Conservation (phyloP, 1,140 invertebrate species). For the Pinna nobilis region DNA sequence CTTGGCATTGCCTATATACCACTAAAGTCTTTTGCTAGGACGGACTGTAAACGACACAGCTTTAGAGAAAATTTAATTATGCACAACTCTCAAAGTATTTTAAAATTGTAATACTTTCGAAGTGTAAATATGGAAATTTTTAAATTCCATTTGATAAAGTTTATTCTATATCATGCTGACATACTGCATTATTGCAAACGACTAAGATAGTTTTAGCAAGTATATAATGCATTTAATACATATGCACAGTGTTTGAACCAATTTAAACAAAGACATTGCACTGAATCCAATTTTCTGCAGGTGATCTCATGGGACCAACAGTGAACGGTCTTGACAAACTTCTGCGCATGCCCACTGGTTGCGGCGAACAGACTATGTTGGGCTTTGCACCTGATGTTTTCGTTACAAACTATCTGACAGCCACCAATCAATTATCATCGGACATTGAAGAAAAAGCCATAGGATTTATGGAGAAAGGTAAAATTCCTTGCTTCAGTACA, state of each 20-base stretch:
- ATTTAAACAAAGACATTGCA: no score
- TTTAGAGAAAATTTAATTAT: neutral
- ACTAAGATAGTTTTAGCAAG: no score
- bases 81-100: neutral
- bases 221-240: no score
- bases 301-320: slow-evolving; percentile 70
- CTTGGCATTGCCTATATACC: neutral
- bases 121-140: neutral
- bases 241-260: no score
- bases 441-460: slow-evolving; percentile 84
- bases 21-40: neutral
- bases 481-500: no score
- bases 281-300: slow-evolving; percentile 48
- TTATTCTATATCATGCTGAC: no score
- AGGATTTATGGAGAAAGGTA: slow-evolving; percentile 85
- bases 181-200: no score
- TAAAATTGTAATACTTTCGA: no score
- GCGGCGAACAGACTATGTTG: slow-evolving; percentile 96
- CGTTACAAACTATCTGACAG: slow-evolving; percentile 86
- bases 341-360: slow-evolving; percentile 89
- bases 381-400: slow-evolving; percentile 94
- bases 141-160: neutral
- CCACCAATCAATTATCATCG: slow-evolving; percentile 79
- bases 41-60: neutral
- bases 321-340: slow-evolving; percentile 77